Conservation (phyloP, 2,888 invertebrate genomes). For the Chydorus sphaericus region DNA sequence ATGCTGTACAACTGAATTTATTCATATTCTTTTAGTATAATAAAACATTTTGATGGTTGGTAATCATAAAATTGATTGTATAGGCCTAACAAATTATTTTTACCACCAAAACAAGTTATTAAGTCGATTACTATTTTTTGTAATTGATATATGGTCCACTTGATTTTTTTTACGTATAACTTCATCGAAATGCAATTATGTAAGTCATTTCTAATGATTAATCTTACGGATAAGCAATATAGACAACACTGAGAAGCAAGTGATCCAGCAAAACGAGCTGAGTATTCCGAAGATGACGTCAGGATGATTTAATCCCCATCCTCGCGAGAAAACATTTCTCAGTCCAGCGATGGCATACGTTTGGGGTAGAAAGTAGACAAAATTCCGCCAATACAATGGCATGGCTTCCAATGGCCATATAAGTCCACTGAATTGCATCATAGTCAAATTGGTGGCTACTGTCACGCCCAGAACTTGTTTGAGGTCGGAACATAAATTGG, state of each 20-base stretch:
- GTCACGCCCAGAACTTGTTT: constrained; percentile 84
- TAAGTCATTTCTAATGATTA: no score
- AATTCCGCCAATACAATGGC: constrained; percentile 57
- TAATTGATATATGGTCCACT: no score
- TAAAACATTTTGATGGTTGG: no score
- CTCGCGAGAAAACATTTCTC: constrained; percentile 58
- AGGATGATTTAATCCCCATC: constrained; percentile 48
- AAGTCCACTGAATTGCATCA: constrained; percentile 75
- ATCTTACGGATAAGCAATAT: constrained; percentile 6
- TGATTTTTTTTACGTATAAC: no score
- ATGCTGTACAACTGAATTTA: no score
- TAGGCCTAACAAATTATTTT: no score
- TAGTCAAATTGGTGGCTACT: constrained; percentile 87
- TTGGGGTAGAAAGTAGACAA: constrained; percentile 49
- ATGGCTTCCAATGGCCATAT: constrained; percentile 96
- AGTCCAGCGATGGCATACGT: constrained; percentile 63
- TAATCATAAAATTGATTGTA: no score
- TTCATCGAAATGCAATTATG: no score
- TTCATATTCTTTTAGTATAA: no score
- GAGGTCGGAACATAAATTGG: constrained; percentile 79
- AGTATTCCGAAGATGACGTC: constrained; percentile 60
- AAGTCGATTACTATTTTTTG: no score
- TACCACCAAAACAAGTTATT: no score
- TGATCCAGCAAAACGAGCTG: constrained; percentile 48
- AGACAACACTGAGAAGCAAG: constrained; percentile 23